Base-by-base conservation (phyloP, 2,888 invertebrate species). In the Phymatocera aterrima region DNA sequence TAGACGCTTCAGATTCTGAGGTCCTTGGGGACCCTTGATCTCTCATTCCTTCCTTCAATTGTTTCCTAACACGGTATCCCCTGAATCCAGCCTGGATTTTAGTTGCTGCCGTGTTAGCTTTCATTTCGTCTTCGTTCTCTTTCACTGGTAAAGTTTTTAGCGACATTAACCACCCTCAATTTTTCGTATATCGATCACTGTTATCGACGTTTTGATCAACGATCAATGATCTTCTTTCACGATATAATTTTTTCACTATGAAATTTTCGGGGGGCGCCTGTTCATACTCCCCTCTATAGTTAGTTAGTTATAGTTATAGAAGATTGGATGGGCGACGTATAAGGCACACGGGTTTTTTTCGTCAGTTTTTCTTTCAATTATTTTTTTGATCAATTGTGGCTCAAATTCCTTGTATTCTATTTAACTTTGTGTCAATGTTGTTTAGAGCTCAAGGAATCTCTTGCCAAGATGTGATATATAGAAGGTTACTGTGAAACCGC, bases 61-160 rank as follows among this genome's bases (percentile, higher is more conserved):
- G 92, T 80, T 92, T 92, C n/a, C 92, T 89, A 10, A 92, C 92
- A 2, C 92, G 90, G 82, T 92, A 93, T 1, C 93, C 93, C 37
- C 93, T 91, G 84, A 93, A 93, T 77, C 92, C 92, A 54, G 93
- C 93, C 87, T 93, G 93, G 75, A 93, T 93, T 84, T 92, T 92
- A 12, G 91, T 91, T 10, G 93, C 93, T 31, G 93, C 93, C n/a
- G 84, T 80, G 60, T 86, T 85, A 74, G 85, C 86, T 81, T 85
- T 85, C 84, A 85, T 85, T 79, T 78, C 82, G 72, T 86, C 81
- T 72, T 72, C 72, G n/a, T 68, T 21, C 0, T 46, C 43, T 15
- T 40, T 12, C 0, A 15, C 43, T 5, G 37, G 3, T 1, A 64
- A n/a, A n/a, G 77, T 54, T 70, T 82, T 80, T 54, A 40, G 61